Evolutionary conservation across 2,888 invertebrate genomes (phyloP).

Genomic region (Beris morrisii): DNA sequence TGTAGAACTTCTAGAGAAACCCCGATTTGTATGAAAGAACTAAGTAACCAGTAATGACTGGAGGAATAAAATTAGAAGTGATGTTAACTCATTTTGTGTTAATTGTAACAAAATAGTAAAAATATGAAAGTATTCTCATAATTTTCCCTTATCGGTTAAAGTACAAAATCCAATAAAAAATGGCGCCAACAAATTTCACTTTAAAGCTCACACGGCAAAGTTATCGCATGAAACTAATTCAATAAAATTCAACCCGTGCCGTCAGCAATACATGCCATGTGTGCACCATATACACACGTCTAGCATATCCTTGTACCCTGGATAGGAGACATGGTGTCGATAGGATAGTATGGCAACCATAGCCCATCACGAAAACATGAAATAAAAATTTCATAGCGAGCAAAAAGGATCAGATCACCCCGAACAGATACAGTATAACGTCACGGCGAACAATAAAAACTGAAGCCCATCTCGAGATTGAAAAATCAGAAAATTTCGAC

Average conservation of each 20-base stretch:
- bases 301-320: constrained; percentile 8
- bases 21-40: too few relatives aligned
- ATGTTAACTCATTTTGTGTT: too few relatives aligned
- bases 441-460: constrained; percentile 12
- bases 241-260: constrained; percentile 22
- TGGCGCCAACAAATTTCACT: constrained; percentile 12
- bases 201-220: constrained; percentile 19
- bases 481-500: constrained; percentile 20
- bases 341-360: neutral
- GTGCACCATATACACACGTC: constrained; percentile 1
- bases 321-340: constrained; percentile 1
- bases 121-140: too few relatives aligned
- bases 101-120: too few relatives aligned
- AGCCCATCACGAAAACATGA: constrained; percentile 25
- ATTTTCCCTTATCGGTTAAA: too few relatives aligned
- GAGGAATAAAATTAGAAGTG: too few relatives aligned
- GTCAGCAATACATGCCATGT: constrained; percentile 1
- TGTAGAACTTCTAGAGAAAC: too few relatives aligned
- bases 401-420: constrained; percentile 19
- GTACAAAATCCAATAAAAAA: neutral
- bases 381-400: constrained; percentile 23
- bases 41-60: too few relatives aligned
- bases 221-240: constrained; percentile 31
- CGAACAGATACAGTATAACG: constrained; percentile 10
- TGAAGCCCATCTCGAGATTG: constrained; percentile 12